Conservation (phyloP, 2,797 vertebrate genomes). For the Chrysocyon brachyurus region DNA sequence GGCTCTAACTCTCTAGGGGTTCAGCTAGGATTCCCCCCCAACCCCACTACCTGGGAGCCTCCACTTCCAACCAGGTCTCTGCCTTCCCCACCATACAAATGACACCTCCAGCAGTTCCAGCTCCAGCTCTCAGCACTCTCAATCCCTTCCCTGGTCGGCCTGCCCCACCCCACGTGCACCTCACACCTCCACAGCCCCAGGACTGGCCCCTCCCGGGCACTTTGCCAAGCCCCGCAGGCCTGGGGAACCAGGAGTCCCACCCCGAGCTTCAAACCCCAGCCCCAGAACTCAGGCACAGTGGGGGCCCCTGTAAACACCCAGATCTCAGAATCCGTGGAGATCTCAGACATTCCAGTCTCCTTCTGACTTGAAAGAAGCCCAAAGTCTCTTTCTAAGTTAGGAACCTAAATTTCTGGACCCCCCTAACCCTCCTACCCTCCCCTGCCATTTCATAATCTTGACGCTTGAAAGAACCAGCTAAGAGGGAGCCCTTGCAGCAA, state of each 20-base stretch:
- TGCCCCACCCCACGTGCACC: constrained; percentile 43
- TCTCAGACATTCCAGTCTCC: background rate
- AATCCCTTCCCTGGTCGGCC: background rate
- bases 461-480: background rate
- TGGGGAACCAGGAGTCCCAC: constrained; percentile 61
- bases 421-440: background rate
- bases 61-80: background rate
- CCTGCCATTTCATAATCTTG: background rate
- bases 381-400: background rate
- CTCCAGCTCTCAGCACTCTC: background rate
- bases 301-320: background rate
- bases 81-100: background rate
- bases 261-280: constrained; percentile 45
- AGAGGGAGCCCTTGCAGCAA: background rate
- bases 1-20: background rate
- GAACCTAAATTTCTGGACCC: background rate
- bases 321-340: background rate
- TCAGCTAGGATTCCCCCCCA: background rate
- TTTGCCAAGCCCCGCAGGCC: constrained; percentile 62
- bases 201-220: constrained; percentile 63
- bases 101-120: background rate
- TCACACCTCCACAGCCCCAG: constrained; percentile 63
- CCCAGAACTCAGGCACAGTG: background rate
- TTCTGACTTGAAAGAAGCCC: background rate
- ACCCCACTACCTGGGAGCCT: background rate